Base-by-base conservation (phyloP, 2,113 vertebrate species). In the Amazona vittata region DNA sequence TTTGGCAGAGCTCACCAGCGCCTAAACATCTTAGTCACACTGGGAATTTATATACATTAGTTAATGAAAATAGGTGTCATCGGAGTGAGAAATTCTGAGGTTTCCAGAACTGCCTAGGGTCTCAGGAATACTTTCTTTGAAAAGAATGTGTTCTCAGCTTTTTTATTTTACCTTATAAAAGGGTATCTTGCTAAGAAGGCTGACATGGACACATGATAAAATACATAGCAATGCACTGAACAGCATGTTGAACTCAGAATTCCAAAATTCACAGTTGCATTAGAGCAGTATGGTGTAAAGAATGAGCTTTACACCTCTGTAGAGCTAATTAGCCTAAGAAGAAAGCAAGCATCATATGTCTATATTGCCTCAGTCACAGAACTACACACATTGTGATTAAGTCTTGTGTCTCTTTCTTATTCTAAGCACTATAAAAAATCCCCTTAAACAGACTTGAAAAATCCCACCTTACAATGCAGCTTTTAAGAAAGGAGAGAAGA, bases 161-260 rank as follows among this genome's bases (percentile, higher is more conserved):
- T 33, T 31, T 74, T 35, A 59, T 68, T 47, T 39, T 44, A 52
- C 37, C 12, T 57, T 41, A 46, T 44, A 41, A 77, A 67, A 83
- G 11, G 5, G 1, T 43, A 47, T 14, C 5, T 47, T 74, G 24
- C 47, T 74, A 74, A 69, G 37, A 44, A 7, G 29, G 9, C 10
- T 69, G 43, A 53, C 20, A 26, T 31, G 5, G 19, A 3, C 15
- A 43, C 16, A 15, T 22, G 21, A 43, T 29, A 67, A 17, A 67
- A 22, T 7, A 62, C 4, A 5, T 19, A 37, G 4, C 1, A 2
- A 37, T 52, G 12, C 3, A 7, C 7, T 46, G 14, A 59, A 31
- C 62, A 47, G 31, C 33, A n/a, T 26, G 5, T 41, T 79, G n/a
- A 83, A 53, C n/a, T 1, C 4, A 8, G 29, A 86, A 64, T 86